Evolutionary conservation across 2,113 vertebrate species (phyloP).

Genomic region (Oreamnos americanus): DNA sequence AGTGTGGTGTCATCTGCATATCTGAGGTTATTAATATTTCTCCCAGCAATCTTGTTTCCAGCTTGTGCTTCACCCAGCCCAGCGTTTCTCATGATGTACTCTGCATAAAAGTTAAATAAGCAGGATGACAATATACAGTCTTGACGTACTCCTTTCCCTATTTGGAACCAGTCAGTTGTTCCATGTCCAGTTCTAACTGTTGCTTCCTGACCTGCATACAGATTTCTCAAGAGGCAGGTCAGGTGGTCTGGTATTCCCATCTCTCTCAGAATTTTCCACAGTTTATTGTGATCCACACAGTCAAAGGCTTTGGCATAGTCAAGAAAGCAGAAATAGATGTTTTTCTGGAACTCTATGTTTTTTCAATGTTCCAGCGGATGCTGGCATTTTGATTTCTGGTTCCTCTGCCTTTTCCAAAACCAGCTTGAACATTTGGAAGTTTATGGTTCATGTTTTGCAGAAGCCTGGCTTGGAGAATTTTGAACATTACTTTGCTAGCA

Average conservation of each 20-base stretch:
- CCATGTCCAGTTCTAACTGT: background rate
- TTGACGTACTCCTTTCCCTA: fast-evolving
- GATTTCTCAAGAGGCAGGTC: background rate
- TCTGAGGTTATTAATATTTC: background rate
- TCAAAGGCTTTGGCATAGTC: background rate
- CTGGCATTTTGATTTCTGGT: background rate
- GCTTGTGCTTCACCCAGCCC: background rate
- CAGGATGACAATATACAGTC: background rate
- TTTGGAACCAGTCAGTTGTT: background rate
- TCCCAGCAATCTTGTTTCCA: background rate
- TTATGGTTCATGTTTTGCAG: fast-evolving
- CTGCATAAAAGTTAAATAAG: background rate
- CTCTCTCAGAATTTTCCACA: background rate
- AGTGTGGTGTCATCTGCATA: background rate
- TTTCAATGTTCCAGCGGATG: fast-evolving
- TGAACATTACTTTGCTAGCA: fast-evolving
- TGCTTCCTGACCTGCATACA: background rate
- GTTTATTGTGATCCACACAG: background rate
- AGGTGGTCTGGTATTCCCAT: background rate
- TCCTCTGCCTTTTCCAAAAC: background rate
- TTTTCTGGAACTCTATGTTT: background rate
- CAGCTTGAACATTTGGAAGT: background rate
- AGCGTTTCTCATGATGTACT: background rate
- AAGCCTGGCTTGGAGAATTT: background rate
- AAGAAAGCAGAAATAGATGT: background rate